phyloP scores from a whole-genome alignment of 2,888 invertebrate species.

The Cyrtodaria siliqua region DNA sequence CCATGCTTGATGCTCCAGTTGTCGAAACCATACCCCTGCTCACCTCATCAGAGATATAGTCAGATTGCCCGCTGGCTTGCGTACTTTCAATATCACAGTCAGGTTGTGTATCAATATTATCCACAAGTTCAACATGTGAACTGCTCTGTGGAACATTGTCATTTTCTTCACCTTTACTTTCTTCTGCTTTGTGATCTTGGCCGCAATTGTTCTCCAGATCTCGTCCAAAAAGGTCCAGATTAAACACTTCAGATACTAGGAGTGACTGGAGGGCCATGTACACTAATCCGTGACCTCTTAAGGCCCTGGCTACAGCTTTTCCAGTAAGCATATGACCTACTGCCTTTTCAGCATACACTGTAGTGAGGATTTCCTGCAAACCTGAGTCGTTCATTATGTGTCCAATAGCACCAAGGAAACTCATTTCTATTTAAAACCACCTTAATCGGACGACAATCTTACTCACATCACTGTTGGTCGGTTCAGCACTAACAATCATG shows the following conservation, averaged over 20 bases:
- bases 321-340: conserved; percentile 12
- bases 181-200: neutral
- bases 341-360: conserved; percentile 26
- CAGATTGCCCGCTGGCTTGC: no score
- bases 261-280: neutral
- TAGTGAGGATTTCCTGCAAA: conserved; percentile 34
- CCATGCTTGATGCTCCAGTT: no score
- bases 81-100: no score
- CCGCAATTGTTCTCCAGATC: neutral
- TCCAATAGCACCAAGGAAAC: conserved; percentile 69
- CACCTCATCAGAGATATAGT: no score
- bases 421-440: conserved; percentile 54
- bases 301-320: conserved; percentile 8
- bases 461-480: conserved; percentile 5
- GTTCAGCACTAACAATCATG: conserved; percentile 7
- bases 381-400: conserved; percentile 42
- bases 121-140: no score
- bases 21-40: no score
- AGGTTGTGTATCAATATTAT: no score
- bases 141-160: no score
- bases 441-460: conserved; percentile 40
- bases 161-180: neutral
- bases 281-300: conserved; percentile 9
- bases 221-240: neutral
- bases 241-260: neutral